Percentiles rank a stretch among this genome's conserved stretches.
phyloP scores from a whole-genome alignment of 1,140 invertebrate species.

The Odontomachus brunneus region DNA sequence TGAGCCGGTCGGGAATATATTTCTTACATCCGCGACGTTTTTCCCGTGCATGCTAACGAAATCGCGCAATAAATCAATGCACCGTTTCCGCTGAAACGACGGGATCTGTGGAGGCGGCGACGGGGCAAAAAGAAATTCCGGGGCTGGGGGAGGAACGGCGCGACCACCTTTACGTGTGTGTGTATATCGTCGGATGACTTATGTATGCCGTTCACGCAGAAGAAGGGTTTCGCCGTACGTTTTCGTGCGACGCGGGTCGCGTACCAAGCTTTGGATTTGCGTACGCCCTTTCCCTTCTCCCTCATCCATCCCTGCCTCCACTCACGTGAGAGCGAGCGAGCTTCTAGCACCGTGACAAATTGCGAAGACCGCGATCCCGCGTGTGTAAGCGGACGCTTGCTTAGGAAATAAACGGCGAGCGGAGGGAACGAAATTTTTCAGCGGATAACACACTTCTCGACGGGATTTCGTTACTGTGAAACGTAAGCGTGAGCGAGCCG shows the following conservation, averaged over 20 bases:
- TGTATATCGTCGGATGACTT: constrained; percentile 17
- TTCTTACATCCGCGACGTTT: neutral
- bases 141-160: neutral
- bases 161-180: neutral
- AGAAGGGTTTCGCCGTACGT: neutral
- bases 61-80: constrained; percentile 19
- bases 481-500: neutral
- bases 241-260: neutral
- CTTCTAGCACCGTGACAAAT: constrained; percentile 10
- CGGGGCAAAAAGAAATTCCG: constrained; percentile 1
- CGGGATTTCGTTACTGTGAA: neutral
- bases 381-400: neutral
- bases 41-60: constrained; percentile 7
- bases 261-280: neutral
- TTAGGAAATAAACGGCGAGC: constrained; percentile 9
- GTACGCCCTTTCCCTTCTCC: neutral
- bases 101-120: neutral
- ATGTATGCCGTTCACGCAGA: constrained; percentile 31
- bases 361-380: neutral
- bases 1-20: neutral
- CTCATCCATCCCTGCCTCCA: no score
- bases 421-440: neutral
- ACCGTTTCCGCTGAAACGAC: constrained; percentile 1
- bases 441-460: neutral
- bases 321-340: no score